Conservation (phyloP, 1,140 invertebrate species). For the Drosophila orosa region DNA sequence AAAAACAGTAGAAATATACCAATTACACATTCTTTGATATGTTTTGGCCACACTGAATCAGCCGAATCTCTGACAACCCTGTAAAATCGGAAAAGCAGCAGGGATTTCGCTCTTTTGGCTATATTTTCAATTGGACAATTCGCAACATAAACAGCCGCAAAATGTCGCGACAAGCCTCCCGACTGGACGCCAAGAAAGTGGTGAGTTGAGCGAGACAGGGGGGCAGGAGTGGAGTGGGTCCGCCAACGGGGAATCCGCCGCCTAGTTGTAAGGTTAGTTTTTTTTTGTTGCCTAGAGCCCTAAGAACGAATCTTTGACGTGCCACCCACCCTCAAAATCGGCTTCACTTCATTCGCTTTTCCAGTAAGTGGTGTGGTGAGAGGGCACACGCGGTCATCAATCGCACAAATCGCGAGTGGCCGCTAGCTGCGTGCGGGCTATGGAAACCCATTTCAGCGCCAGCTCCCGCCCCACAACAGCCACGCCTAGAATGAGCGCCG, state of each 20-base stretch:
- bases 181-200: conserved; percentile 85
- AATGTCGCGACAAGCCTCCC: conserved; percentile 80
- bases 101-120: conserved; percentile 8
- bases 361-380: conserved; percentile 77
- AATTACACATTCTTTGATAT: neutral
- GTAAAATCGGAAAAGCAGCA: conserved; percentile 20
- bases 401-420: conserved; percentile 25
- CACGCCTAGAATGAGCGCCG: conserved; percentile 64
- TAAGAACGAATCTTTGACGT: conserved; percentile 64
- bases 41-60: neutral
- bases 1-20: neutral
- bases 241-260: conserved; percentile 15
- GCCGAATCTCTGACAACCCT: conserved; percentile 21
- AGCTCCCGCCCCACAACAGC: conserved; percentile 55
- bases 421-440: conserved; percentile 40
- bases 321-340: conserved; percentile 79
- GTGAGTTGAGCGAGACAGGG: conserved; percentile 72
- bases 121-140: conserved; percentile 24
- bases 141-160: conserved; percentile 33
- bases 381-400: conserved; percentile 35
- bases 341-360: conserved; percentile 84
- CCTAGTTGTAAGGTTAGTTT: conserved; percentile 63
- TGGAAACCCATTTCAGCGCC: conserved; percentile 75
- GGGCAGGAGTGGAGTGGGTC: conserved; percentile 7
- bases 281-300: conserved; percentile 51